Conservation (phyloP, 2,113 vertebrate species). For the Trogon melanurus region DNA sequence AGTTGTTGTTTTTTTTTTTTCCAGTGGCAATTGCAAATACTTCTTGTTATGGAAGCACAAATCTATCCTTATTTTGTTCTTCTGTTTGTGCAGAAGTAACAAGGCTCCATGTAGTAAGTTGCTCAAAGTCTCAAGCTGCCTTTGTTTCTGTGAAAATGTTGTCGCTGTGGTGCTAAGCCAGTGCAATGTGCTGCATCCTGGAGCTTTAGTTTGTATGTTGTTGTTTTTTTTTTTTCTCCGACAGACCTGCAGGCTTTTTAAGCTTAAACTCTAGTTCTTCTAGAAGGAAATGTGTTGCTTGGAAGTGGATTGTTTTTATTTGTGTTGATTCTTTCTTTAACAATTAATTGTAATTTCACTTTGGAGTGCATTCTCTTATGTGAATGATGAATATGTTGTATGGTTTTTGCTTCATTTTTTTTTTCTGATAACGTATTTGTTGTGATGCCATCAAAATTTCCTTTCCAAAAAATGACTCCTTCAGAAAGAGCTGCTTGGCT, state of each 20-base stretch:
- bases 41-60: background rate
- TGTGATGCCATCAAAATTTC: background rate
- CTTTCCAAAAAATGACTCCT: background rate
- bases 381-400: background rate
- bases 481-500: background rate
- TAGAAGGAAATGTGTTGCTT: background rate
- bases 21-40: background rate
- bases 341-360: background rate
- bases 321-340: background rate
- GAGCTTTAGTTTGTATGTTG: background rate
- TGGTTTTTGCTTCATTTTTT: background rate
- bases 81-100: background rate
- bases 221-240: background rate
- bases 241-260: background rate
- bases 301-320: background rate
- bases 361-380: background rate
- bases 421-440: background rate
- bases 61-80: background rate
- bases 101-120: background rate
- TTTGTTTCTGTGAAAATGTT: background rate
- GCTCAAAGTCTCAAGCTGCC: background rate
- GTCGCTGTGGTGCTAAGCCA: background rate
- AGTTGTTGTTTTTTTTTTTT: background rate
- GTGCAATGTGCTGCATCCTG: background rate
- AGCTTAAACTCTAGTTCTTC: background rate